A percentile compares a stretch with the other conserved stretches of the same genome.
Conservation (phyloP, 2,113 vertebrate genomes). For the Chionis minor region DNA sequence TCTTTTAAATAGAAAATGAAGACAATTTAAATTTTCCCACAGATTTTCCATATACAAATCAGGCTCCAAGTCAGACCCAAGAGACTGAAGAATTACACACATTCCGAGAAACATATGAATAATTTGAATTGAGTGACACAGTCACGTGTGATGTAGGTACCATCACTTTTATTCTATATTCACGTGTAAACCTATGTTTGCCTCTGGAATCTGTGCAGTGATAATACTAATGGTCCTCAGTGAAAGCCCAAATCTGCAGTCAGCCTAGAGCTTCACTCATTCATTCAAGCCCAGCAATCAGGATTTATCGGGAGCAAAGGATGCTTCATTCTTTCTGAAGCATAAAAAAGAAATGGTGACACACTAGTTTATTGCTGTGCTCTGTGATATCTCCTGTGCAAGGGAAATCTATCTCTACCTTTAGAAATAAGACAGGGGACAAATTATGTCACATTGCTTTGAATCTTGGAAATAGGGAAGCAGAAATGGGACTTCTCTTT, state of each 20-base stretch:
- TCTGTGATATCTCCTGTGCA: background rate
- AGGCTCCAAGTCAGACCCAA: background rate
- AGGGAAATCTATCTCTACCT: background rate
- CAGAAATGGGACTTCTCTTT: background rate
- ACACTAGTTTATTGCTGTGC: background rate
- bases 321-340: background rate
- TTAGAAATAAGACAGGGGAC: background rate
- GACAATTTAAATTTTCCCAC: background rate
- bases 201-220: background rate
- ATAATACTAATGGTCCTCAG: background rate
- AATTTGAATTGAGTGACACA: background rate
- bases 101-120: background rate
- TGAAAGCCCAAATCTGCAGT: background rate
- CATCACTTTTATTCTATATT: background rate
- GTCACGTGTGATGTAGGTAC: background rate
- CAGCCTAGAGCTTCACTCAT: fast-evolving
- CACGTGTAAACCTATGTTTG: background rate
- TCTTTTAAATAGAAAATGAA: background rate
- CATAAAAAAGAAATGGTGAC: background rate
- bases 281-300: background rate
- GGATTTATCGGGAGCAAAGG: background rate
- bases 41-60: background rate
- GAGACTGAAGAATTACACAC: background rate
- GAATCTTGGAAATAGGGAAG: background rate
- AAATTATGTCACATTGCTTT: background rate